phyloP scores from a whole-genome alignment of 2,113 vertebrate species.

The Oryctolagus cuniculus region DNA sequence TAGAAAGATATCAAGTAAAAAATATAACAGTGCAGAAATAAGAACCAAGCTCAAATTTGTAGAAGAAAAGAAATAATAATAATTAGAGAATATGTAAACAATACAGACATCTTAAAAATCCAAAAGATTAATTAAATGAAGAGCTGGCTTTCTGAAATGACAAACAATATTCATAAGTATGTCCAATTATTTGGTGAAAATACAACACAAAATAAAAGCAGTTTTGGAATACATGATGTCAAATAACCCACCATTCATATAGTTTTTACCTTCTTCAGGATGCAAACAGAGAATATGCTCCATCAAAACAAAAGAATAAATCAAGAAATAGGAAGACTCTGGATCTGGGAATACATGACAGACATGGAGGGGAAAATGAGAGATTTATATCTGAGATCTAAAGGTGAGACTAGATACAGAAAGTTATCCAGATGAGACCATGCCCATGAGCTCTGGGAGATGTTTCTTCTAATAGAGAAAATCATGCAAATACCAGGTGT shows the following conservation, averaged over 20 bases:
- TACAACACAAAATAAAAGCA: conserved; percentile 33
- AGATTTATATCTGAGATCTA: background rate
- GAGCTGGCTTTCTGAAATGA: no score
- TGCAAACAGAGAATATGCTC: background rate
- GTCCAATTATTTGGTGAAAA: background rate
- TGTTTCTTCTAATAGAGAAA: background rate
- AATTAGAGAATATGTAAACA: no score
- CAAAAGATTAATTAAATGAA: no score
- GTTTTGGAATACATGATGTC: background rate
- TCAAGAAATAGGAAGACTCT: background rate
- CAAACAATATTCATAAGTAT: no score
- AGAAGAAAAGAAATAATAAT: no score
- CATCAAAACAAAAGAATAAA: background rate
- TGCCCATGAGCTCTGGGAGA: background rate
- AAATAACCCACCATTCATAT: background rate
- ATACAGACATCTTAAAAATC: no score
- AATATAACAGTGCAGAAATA: no score
- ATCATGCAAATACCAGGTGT: background rate
- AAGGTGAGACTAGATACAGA: background rate
- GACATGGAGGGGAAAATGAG: background rate
- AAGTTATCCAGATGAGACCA: background rate
- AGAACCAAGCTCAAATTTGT: no score
- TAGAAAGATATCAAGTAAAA: no score
- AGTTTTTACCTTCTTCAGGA: background rate
- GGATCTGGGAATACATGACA: background rate